Evolutionary conservation across 2,113 vertebrate genomes (phyloP), one percentile per base, ranked within the genome.

Genomic region (Psilopsiagon aurifrons): DNA sequence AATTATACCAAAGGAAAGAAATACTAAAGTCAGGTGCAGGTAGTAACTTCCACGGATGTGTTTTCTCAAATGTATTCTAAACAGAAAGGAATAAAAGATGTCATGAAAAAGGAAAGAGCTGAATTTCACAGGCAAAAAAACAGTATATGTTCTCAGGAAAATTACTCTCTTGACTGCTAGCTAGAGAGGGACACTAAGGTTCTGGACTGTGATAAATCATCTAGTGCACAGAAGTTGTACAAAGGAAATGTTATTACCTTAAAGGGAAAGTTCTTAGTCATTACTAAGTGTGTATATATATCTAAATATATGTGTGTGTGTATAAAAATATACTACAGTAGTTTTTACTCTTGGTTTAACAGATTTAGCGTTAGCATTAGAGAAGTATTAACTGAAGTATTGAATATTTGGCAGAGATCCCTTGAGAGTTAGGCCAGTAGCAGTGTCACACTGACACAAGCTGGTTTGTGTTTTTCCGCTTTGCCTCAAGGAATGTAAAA

Each of bases 401-500:
- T 82, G 60, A 54, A 25, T 94, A 83, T 91, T 92, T 95, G 86
- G 81, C 93, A 86, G 60, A 62, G 25, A 81, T 94, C 92, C 78
- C 22, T 67, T 47, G 31, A 83, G 82, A 68, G 47, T 71, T 73
- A 74, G 39, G 83, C 70, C 90, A 95, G 62, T 75, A 93, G 55
- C 78, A 75, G 57, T 93, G 43, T 93, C 77, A 81, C 77, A 80
- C 43, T 73, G 78, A 83, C 71, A 86, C 64, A 70, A 94, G 74
- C 59, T 86, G 81, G 85, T 92, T 81, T 83, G 81, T 75, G 33
- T 71, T 91, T 94, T 95, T 92, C 69, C 74, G n/a, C 63, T 95
- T 59, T 94, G 94, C 91, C 83, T 94, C 37, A 75, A 96, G 83
- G 70, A 97, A 94, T 44, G 52, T 57, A 86, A 52, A 89, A 86